Evolutionary conservation across 2,797 vertebrate species (phyloP).

Genomic region (Hoplostethus atlanticus): DNA sequence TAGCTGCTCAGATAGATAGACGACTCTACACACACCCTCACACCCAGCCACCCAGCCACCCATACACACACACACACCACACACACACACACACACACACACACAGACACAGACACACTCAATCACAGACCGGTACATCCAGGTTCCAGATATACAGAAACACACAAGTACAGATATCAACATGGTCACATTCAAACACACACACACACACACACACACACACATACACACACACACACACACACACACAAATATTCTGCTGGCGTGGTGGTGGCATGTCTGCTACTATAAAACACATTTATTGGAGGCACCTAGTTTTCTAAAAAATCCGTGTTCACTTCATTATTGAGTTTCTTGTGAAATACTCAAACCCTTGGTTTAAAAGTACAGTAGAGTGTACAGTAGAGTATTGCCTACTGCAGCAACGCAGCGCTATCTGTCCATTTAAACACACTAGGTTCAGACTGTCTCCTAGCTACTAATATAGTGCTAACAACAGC

Average conservation of each 20-base stretch:
- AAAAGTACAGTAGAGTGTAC: too few relatives aligned
- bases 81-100: background rate
- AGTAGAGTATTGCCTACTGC: too few relatives aligned
- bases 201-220: background rate
- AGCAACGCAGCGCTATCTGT: too few relatives aligned
- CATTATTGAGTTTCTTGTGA: too few relatives aligned
- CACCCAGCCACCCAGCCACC: constrained; percentile 35
- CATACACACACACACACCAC: constrained; percentile 21
- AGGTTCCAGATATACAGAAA: constrained; percentile 8
- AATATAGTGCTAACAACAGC: too few relatives aligned
- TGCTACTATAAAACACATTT: too few relatives aligned
- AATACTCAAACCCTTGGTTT: too few relatives aligned
- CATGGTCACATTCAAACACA: background rate
- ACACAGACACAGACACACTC: background rate
- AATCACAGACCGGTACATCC: background rate
- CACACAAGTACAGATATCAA: constrained; percentile 14
- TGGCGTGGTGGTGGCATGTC: too few relatives aligned
- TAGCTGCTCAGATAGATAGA: constrained; percentile 78
- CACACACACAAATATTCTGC: background rate
- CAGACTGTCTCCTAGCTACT: too few relatives aligned
- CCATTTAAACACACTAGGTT: too few relatives aligned
- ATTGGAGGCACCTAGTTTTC: too few relatives aligned
- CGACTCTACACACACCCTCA: constrained; percentile 58
- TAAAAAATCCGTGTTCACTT: too few relatives aligned
- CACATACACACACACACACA: background rate